phyloP scores from a whole-genome alignment of 2,113 vertebrate genomes.

The Paracanthobrama guichenoti region DNA sequence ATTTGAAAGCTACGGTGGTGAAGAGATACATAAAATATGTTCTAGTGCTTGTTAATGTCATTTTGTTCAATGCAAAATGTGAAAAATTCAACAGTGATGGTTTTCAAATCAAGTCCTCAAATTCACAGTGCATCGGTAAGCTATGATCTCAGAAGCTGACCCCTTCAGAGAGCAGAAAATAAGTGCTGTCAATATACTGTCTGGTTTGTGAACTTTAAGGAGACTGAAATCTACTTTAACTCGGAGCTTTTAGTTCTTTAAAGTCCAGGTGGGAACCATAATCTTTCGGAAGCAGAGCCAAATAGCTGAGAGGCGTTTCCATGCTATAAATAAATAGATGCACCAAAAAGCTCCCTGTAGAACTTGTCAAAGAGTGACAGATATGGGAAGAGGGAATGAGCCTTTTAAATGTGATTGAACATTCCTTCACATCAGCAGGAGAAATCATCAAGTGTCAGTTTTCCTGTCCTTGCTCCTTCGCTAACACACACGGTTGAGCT shows the following conservation, averaged over 20 bases:
- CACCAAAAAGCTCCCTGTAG: neutral
- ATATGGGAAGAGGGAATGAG: neutral
- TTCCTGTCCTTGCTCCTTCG: slow-evolving; percentile 60
- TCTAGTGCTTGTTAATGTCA: neutral
- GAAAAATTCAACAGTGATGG: neutral
- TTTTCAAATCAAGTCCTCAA: slow-evolving; percentile 12
- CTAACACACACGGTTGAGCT: slow-evolving; percentile 67
- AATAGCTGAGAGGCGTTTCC: neutral
- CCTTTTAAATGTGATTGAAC: slow-evolving; percentile 44
- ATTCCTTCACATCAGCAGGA: slow-evolving; percentile 37
- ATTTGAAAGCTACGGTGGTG: too few relatives aligned
- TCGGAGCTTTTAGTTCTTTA: neutral
- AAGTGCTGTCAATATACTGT: slow-evolving; percentile 24
- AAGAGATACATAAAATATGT: neutral
- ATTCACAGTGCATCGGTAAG: neutral
- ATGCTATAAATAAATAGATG: slow-evolving; percentile 45
- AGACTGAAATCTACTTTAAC: neutral
- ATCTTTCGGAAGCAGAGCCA: slow-evolving; percentile 6
- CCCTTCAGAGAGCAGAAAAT: slow-evolving; percentile 38
- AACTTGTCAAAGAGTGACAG: slow-evolving; percentile 9
- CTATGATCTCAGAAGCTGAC: slow-evolving; percentile 19
- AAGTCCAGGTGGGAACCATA: slow-evolving; percentile 26
- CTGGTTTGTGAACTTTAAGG: slow-evolving; percentile 19
- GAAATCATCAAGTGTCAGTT: slow-evolving; percentile 66
- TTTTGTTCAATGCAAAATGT: neutral